A percentile compares a stretch with the other conserved stretches of the same genome.
These are phyloP conservation scores for Paedocypris micromegethes DNA, from an alignment of 2,797 vertebrate genomes.

Conservation along the genomic window DNA sequence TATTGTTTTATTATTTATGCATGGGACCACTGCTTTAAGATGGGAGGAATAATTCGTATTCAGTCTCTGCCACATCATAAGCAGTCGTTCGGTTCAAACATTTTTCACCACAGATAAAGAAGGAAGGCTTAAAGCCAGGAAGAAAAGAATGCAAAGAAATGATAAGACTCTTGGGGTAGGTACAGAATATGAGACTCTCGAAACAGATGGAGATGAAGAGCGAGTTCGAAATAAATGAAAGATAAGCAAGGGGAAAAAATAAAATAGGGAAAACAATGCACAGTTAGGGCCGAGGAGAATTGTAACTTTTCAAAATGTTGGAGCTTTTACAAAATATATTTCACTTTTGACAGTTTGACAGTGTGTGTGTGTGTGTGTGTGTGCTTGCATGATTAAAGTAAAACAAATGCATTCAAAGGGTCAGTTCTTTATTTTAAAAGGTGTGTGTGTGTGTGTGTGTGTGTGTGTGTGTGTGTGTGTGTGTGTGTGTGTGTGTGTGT, in stretches of 20 bases:
- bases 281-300: slow-evolving; percentile 39
- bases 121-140: slow-evolving; percentile 49
- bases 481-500: slow-evolving; percentile 47
- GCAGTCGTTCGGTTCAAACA: slow-evolving; percentile 67
- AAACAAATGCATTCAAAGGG: slow-evolving; percentile 47
- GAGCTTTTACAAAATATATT: slow-evolving; percentile 58
- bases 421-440: slow-evolving; percentile 33
- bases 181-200: slow-evolving; percentile 54
- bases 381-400: slow-evolving; percentile 41
- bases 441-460: slow-evolving; percentile 30
- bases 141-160: slow-evolving; percentile 46
- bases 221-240: slow-evolving; percentile 51
- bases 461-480: slow-evolving; percentile 27
- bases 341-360: slow-evolving; percentile 43
- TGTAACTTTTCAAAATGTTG: slow-evolving; percentile 41
- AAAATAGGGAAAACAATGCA: slow-evolving; percentile 42
- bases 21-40: slow-evolving; percentile 62
- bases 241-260: slow-evolving; percentile 43
- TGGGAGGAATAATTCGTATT: slow-evolving; percentile 66
- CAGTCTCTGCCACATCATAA: slow-evolving; percentile 70
- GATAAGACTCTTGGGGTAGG: slow-evolving; percentile 58
- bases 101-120: slow-evolving; percentile 59
- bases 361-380: slow-evolving; percentile 22
- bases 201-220: slow-evolving; percentile 66
- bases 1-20: slow-evolving; percentile 78